Evolutionary conservation across 2,797 vertebrate species (phyloP), one percentile per base, ranked within the genome.

Genomic region (Cyclura pinguis): DNA sequence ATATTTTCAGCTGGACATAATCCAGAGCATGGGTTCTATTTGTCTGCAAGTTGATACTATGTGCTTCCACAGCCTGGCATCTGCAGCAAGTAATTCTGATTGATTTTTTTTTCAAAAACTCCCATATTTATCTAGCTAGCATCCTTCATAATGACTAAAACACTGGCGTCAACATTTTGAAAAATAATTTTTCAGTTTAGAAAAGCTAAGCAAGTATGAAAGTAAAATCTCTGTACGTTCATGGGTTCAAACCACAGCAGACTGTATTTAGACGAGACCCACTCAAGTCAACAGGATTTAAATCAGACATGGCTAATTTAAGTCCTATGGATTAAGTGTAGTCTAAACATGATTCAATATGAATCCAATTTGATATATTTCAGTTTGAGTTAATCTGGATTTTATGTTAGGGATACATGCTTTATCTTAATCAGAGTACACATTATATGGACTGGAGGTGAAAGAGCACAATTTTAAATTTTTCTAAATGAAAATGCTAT

Each of bases 1-100:
- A 90, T 93, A 96, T 96, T 95, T 96, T 91, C 94, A 95, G 93
- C 88, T 92, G 93, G 93, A 89, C 86, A 90, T 74, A 93, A 83
- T 85, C 80, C 86, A 95, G 92, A 95, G 93, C 95, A 93, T 92
- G 88, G 89, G 52, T 77, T 95, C 94, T 91, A 72, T 95, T 96
- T 92, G 94, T 93, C 90, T 90, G 94, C 94, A 95, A 96, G 38
- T 80, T 18, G 91, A 95, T 91, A 94, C 94, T 85, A 64, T 62
- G n/a, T 91, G 59, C 90, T 95, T 92, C 93, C 83, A 84, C 81
- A 92, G n/a, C 74, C 80, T 91, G 92, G 91, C 87, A 59, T 90
- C 80, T 1, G 88, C 29, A 93, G 92, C 92, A 95, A 88, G 69
- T 81, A 91, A 89, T 32, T 59, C 57, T 92, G 2, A 24, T 47